A percentile compares a stretch with the other conserved stretches of the same genome.
Evolutionary conservation across 2,888 invertebrate genomes (phyloP).

Genomic region (Oegoconia quadripuncta): DNA sequence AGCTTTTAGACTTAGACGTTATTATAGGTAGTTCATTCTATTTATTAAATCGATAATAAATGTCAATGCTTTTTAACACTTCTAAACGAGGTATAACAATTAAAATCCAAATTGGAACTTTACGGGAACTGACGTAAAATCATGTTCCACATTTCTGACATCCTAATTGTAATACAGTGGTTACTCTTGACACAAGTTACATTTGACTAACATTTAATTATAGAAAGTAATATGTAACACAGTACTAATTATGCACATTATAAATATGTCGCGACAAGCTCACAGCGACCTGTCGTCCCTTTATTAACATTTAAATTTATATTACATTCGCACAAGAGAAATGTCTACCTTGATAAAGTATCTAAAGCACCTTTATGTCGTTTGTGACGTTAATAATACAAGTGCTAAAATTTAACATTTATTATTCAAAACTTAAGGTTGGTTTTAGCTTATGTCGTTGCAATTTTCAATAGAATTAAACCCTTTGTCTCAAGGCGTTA

Average conservation of each 20-base stretch:
- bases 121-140: too few species aligned
- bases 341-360: conserved; percentile 53
- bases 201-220: conserved; percentile 43
- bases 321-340: conserved; percentile 55
- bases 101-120: neutral
- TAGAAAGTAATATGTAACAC: conserved; percentile 51
- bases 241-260: conserved; percentile 56
- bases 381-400: conserved; percentile 46
- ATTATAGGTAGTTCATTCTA: too few species aligned
- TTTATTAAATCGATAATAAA: too few species aligned
- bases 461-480: conserved; percentile 56
- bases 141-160: conserved; percentile 4
- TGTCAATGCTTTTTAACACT: too few species aligned
- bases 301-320: conserved; percentile 67
- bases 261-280: conserved; percentile 42
- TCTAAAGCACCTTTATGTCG: conserved; percentile 49
- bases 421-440: conserved; percentile 41
- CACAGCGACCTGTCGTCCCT: conserved; percentile 54
- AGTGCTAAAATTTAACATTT: conserved; percentile 36
- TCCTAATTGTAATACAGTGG: conserved; percentile 3
- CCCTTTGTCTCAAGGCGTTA: conserved; percentile 74
- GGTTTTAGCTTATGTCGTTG: conserved; percentile 40
- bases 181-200: conserved; percentile 10
- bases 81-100: too few species aligned
- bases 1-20: conserved; percentile 63